These are phyloP conservation scores for Solenodon paradoxus DNA, from an alignment of 2,113 vertebrate genomes.

Conservation along the genomic window DNA sequence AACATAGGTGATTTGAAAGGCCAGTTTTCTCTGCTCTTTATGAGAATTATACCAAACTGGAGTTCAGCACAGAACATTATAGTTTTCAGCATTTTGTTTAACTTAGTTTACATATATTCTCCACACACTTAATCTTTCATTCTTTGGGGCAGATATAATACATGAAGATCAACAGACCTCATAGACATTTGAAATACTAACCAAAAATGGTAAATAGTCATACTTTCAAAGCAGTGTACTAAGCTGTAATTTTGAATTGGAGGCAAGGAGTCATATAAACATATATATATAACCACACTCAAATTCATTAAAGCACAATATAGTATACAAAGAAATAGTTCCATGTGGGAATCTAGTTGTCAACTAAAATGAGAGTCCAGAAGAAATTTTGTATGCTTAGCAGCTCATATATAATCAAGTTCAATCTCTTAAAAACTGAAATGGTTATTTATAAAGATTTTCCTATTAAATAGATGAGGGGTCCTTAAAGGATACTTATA, in stretches of 20 bases:
- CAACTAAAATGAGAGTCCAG: not conserved
- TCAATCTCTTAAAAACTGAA: not conserved
- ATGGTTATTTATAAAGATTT: not conserved
- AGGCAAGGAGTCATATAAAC: not conserved
- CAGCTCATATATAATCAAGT: not conserved
- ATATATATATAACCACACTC: not conserved
- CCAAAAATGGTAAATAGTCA: not conserved
- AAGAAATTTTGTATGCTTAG: not conserved
- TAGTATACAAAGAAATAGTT: not conserved
- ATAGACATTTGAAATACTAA: not conserved
- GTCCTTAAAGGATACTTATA: not conserved
- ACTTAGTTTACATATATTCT: not conserved
- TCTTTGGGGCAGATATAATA: not conserved
- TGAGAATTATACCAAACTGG: not conserved
- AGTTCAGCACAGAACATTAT: not conserved
- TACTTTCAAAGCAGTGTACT: not conserved
- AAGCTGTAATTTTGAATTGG: not conserved
- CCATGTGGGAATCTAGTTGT: not conserved
- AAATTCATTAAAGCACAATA: not conserved
- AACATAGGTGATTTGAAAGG: not conserved
- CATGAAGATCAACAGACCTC: not conserved
- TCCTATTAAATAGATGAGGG: not conserved
- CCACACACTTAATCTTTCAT: not conserved
- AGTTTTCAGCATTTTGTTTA: constrained; percentile 1
- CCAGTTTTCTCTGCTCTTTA: not conserved